A percentile compares a stretch with the other conserved stretches of the same genome.
Conservation (phyloP, 2,113 vertebrate genomes). For the Telmatochromis brachygnathus region DNA sequence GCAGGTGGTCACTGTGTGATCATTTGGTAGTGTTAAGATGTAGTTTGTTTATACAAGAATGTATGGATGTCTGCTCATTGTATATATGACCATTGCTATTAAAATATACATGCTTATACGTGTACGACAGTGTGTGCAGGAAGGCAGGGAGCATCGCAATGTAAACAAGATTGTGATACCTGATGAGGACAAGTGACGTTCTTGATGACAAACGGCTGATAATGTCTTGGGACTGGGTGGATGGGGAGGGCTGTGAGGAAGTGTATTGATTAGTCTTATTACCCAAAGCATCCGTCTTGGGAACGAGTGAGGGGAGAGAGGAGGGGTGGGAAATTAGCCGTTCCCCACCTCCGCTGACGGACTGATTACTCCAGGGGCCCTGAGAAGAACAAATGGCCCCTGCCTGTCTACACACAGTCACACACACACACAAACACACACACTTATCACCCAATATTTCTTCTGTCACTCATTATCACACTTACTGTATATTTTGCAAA, state of each 20-base stretch:
- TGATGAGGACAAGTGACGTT: constrained; percentile 60
- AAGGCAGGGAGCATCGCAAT: neutral
- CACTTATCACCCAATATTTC: neutral
- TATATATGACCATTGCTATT: neutral
- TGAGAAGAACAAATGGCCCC: constrained; percentile 62
- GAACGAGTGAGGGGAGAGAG: constrained; percentile 29
- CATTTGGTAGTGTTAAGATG: neutral
- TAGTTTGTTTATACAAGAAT: neutral
- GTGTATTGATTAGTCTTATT: constrained; percentile 80
- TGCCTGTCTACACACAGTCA: constrained; percentile 24
- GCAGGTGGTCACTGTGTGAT: neutral
- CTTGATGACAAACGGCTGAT: constrained; percentile 68
- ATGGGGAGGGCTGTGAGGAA: constrained; percentile 38
- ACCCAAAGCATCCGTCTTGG: constrained; percentile 73
- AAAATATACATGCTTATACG: neutral
- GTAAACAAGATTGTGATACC: constrained; percentile 69
- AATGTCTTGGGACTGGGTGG: constrained; percentile 39
- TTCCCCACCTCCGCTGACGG: constrained; percentile 60
- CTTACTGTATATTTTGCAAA: neutral
- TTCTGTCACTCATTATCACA: neutral
- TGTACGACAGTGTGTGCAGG: neutral
- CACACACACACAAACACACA: constrained; percentile 1
- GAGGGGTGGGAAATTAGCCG: constrained; percentile 68
- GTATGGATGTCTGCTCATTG: neutral
- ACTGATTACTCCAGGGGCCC: constrained; percentile 71